Base-by-base conservation (phyloP, 2,888 invertebrate genomes). In the Sphinx pinastri region DNA sequence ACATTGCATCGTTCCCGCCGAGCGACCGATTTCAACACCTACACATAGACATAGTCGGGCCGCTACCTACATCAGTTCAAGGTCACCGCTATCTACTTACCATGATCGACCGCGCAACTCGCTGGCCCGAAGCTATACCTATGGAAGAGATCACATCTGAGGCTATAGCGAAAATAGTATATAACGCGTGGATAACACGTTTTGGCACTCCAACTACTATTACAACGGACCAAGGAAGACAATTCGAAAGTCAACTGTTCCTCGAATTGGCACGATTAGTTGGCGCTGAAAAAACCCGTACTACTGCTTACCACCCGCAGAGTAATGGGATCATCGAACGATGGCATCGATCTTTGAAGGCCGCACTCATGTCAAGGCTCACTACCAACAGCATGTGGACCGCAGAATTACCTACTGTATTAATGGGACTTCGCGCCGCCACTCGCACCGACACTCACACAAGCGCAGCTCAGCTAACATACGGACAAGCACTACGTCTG, bases 41-140 rank as follows among this genome's bases (percentile, higher is more conserved):
- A 14, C 63, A 63, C 49, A n/a, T 63, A 10, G 49, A 60, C 13
- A 63, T 63, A 45, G 49, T 63, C 19, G 63, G 63, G 12, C 49
- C 49, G 63, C 49, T 63, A 47, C 49, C n/a, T 47, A 45, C 49
- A 13, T 63, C 49, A 49, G 45, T 19, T 47, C 16, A 63, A 72
- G 66, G 68, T 14, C 19, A 68, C 11, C 67, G 70, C n/a, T 71
- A 71, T 54, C 11, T 71, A 38, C 25, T 71, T 11, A 71, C 71
- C 49, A 71, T 71, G 58, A 71, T 70, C 2, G 70, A 66, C 58
- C 59, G 71, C 38, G 31, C 19, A 16, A 71, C 70, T 11, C 47
- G n/a, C n/a, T 71, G 70, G 71, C 70, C 68, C 16, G 71, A 71
- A 68, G 69, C 72, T 16, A 47, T 16, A 10, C 63, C 49, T 38